phyloP scores from a whole-genome alignment of 2,888 invertebrate genomes.

The Blastobasis lacticolella region DNA sequence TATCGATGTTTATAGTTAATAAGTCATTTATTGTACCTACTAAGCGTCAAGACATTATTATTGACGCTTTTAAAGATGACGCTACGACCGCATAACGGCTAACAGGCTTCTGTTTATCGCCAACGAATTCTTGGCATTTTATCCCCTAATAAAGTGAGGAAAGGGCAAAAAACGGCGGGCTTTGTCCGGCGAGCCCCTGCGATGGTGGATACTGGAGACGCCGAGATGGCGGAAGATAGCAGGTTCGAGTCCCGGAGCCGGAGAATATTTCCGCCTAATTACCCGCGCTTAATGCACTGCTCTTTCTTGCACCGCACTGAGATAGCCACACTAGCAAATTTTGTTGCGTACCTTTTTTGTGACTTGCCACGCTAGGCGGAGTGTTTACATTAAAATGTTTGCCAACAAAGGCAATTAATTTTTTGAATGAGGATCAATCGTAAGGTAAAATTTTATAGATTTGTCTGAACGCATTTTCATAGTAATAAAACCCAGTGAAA shows the following conservation, averaged over 20 bases:
- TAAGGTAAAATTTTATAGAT: no score
- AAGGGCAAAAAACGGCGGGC: constrained; percentile 13
- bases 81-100: constrained; percentile 6
- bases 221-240: constrained; percentile 56
- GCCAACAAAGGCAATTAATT: no score
- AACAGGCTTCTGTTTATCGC: constrained; percentile 22
- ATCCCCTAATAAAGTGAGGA: constrained; percentile 21
- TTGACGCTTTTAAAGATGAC: constrained; percentile 9
- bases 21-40: no score
- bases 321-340: constrained; percentile 1
- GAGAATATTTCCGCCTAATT: constrained; percentile 57
- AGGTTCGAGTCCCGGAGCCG: constrained; percentile 34
- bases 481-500: no score
- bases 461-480: no score
- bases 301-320: not conserved
- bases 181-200: constrained; percentile 30
- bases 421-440: no score
- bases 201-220: constrained; percentile 34
- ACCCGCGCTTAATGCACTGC: constrained; percentile 30
- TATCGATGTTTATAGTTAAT: no score
- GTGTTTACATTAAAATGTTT: no score
- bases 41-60: not conserved
- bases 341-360: not conserved
- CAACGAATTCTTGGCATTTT: constrained; percentile 26
- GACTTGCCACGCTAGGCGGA: no score